phyloP scores from a whole-genome alignment of 2,888 invertebrate species.

The Ditula angustiorana region DNA sequence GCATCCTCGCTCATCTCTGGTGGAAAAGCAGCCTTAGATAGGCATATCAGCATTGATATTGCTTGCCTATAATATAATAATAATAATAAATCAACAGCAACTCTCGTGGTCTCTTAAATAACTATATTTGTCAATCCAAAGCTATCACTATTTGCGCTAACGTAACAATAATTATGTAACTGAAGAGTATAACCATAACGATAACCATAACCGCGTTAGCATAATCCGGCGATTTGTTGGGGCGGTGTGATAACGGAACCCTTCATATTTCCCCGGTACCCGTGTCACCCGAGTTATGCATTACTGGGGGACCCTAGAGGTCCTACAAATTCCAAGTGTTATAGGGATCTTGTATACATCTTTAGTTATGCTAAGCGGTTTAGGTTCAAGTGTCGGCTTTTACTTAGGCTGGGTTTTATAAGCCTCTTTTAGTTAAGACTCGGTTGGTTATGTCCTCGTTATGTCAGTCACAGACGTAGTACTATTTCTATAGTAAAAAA shows the following conservation, averaged over 20 bases:
- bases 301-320: not conserved
- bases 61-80: no score
- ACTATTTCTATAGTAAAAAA: no score
- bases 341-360: not conserved
- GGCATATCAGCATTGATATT: no score
- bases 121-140: no score
- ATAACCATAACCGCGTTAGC: conserved; percentile 55
- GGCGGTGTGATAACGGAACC: conserved; percentile 47
- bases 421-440: no score
- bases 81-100: not conserved
- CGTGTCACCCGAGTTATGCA: conserved; percentile 25
- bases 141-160: conserved; percentile 18
- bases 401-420: no score
- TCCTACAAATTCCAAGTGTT: conserved; percentile 16
- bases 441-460: no score
- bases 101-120: no score
- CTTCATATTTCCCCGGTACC: conserved; percentile 56
- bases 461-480: no score
- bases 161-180: conserved; percentile 32
- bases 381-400: no score
- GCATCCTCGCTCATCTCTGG: no score
- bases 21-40: no score
- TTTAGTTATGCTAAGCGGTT: not conserved
- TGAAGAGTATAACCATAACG: conserved; percentile 46
- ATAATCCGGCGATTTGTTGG: conserved; percentile 64